Evolutionary conservation across 1,140 invertebrate species (phyloP).

Genomic region (Thalassaphorura encarpata): DNA sequence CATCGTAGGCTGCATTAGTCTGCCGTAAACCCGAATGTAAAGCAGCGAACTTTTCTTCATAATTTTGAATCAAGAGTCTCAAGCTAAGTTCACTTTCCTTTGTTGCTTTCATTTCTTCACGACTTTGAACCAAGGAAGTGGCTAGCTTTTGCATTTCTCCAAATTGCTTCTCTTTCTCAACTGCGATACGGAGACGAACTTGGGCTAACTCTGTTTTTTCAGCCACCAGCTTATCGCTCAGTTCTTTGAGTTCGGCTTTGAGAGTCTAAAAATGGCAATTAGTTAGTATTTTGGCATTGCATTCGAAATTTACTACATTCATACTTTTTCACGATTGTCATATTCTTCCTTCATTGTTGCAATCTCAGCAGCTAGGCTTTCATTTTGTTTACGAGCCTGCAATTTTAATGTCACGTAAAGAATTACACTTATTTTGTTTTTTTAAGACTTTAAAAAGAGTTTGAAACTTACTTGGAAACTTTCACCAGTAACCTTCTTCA

Average conservation of each 20-base stretch:
- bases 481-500: constrained; percentile 15
- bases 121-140: constrained; percentile 15
- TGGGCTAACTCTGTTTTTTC: constrained; percentile 20
- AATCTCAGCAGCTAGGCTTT: constrained; percentile 19
- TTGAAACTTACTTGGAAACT: constrained; percentile 8
- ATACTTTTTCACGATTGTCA: constrained; percentile 26
- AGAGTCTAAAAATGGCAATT: not conserved
- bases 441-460: not conserved
- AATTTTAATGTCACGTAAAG: not conserved
- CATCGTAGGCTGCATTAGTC: constrained; percentile 23
- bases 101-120: constrained; percentile 25
- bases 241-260: constrained; percentile 2
- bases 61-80: constrained; percentile 19
- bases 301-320: not conserved
- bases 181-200: constrained; percentile 18
- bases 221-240: constrained; percentile 7
- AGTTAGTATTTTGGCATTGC: not conserved
- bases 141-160: constrained; percentile 28
- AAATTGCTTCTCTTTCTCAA: constrained; percentile 24
- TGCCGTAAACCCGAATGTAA: constrained; percentile 19
- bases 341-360: constrained; percentile 17
- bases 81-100: constrained; percentile 26
- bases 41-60: constrained; percentile 29
- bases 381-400: constrained; percentile 27
- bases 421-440: not conserved